phyloP scores from a whole-genome alignment of 92 coral and sea anemone species.

The Siderastrea siderea region DNA sequence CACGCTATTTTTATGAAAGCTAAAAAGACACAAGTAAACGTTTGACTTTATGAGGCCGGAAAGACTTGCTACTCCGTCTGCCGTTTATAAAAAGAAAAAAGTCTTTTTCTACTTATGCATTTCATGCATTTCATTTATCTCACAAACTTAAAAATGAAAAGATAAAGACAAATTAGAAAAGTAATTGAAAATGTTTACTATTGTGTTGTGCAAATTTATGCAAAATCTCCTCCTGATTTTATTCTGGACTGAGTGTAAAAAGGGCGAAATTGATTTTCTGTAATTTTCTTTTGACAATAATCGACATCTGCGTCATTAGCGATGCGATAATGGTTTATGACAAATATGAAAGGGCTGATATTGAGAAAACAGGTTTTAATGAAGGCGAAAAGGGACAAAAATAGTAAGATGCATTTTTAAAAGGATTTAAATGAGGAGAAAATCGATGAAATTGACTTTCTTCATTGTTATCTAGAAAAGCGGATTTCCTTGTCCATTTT shows the following conservation, averaged over 20 bases:
- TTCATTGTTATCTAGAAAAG: neutral
- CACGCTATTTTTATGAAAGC: too few relatives aligned
- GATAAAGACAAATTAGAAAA: neutral
- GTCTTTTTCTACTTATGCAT: neutral
- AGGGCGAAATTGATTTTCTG: slow-evolving; percentile 4
- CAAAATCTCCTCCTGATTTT: neutral
- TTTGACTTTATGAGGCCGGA: neutral
- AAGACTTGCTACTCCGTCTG: too few relatives aligned
- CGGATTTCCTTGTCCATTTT: slow-evolving; percentile 2
- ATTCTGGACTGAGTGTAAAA: neutral
- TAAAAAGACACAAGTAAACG: neutral
- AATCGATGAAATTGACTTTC: slow-evolving; percentile 7
- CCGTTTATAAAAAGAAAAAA: neutral
- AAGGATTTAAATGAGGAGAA: slow-evolving; percentile 30
- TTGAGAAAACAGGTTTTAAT: slow-evolving; percentile 31
- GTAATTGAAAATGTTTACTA: neutral
- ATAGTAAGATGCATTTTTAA: slow-evolving; percentile 24
- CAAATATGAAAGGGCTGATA: neutral
- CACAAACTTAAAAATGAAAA: neutral
- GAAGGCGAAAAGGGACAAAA: slow-evolving; percentile 1
- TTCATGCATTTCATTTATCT: neutral
- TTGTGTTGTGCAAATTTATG: slow-evolving; percentile 18
- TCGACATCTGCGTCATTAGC: neutral
- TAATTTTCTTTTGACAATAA: slow-evolving; percentile 15
- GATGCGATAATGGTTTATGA: neutral